Conservation (phyloP, 2,113 vertebrate genomes). For the Hoplias malabaricus region DNA sequence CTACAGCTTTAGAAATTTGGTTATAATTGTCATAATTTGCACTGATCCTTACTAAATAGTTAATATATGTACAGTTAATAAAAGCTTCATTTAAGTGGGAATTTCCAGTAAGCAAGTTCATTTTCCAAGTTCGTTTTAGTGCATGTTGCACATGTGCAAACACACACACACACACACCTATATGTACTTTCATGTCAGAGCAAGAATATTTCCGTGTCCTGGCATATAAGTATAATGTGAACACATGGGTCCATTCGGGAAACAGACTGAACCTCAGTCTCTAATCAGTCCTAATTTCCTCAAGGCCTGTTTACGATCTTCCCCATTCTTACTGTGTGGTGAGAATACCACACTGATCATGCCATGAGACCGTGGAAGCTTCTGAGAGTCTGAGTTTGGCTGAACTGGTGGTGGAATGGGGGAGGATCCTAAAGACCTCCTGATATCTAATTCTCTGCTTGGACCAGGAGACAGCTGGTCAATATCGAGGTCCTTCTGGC, state of each 20-base stretch:
- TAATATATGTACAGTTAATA: too few relatives aligned
- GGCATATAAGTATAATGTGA: too few relatives aligned
- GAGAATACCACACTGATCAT: constrained; percentile 85
- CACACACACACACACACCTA: not conserved
- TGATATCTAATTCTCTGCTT: constrained; percentile 51
- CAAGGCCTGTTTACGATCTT: constrained; percentile 79
- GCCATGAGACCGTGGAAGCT: constrained; percentile 71
- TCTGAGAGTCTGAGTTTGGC: constrained; percentile 52
- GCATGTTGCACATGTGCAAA: not conserved
- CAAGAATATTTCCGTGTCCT: too few relatives aligned
- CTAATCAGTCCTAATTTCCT: constrained; percentile 88
- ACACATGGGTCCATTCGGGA: too few relatives aligned
- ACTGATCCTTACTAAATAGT: too few relatives aligned
- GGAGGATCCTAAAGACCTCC: constrained; percentile 48
- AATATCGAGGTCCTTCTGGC: constrained; percentile 72
- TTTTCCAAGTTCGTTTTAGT: too few relatives aligned
- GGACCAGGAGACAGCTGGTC: constrained; percentile 35
- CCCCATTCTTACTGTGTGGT: constrained; percentile 71
- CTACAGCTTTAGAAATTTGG: too few relatives aligned
- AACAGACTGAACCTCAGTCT: constrained; percentile 67
- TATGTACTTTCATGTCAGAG: not conserved
- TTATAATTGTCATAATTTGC: too few relatives aligned
- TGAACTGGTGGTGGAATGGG: constrained; percentile 37
- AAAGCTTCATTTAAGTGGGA: too few relatives aligned
- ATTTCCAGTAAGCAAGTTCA: not conserved